Percentiles rank a stretch among this genome's conserved stretches.
phyloP scores from a whole-genome alignment of 2,888 invertebrate species.

The Stratiomys singularior region DNA sequence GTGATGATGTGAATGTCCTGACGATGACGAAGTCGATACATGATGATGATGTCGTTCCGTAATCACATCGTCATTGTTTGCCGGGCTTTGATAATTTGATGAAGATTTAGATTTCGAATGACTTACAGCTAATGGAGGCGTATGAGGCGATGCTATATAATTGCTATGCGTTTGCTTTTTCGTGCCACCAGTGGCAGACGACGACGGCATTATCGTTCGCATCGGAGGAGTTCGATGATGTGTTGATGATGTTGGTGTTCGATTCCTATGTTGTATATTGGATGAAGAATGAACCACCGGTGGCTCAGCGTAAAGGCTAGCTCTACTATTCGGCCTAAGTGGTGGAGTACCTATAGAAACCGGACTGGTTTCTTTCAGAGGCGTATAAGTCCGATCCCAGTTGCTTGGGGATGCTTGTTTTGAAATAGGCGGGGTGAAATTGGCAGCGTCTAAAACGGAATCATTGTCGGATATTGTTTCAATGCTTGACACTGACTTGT shows the following conservation, averaged over 20 bases:
- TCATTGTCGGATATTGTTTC: conserved; percentile 73
- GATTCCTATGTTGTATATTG: not conserved
- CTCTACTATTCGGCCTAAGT: conserved; percentile 58
- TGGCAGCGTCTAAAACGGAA: conserved; percentile 59
- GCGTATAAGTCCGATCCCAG: conserved; percentile 54
- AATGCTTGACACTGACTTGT: conserved; percentile 75
- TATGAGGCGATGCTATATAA: conserved; percentile 62
- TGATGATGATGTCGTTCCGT: conserved; percentile 53
- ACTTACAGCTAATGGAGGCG: conserved; percentile 60
- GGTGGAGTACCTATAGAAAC: conserved; percentile 63
- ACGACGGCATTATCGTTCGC: conserved; percentile 56
- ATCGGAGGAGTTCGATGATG: conserved; percentile 54
- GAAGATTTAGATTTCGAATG: conserved; percentile 51
- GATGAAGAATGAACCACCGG: conserved; percentile 7
- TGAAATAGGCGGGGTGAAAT: conserved; percentile 62
- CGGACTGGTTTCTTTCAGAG: conserved; percentile 61
- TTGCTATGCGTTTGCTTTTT: conserved; percentile 47
- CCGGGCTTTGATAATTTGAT: conserved; percentile 52
- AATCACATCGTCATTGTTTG: conserved; percentile 48
- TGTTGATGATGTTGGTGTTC: conserved; percentile 43
- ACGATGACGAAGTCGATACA: conserved; percentile 47
- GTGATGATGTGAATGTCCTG: conserved; percentile 55
- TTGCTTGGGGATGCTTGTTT: conserved; percentile 46
- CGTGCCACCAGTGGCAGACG: conserved; percentile 46
- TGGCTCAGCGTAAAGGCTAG: conserved; percentile 52